These are phyloP conservation scores for Catonia carolina DNA, from an alignment of 2,888 invertebrate species.

Conservation along the genomic window DNA sequence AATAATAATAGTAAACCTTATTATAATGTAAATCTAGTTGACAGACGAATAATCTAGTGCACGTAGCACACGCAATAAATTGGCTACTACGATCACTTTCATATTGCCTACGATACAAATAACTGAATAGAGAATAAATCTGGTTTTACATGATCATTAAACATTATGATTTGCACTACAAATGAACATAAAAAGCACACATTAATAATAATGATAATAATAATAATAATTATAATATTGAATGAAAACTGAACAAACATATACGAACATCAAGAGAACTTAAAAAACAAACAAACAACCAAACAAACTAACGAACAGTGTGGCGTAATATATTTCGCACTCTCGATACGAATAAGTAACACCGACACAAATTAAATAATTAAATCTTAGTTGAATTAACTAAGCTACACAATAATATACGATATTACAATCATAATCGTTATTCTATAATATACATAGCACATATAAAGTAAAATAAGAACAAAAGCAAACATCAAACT, in stretches of 20 bases:
- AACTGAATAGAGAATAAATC: too few relatives aligned
- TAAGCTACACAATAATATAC: slow-evolving; percentile 22
- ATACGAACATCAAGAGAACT: slow-evolving; percentile 10
- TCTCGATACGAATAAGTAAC: background rate
- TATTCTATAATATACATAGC: slow-evolving; percentile 13
- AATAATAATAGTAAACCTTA: background rate
- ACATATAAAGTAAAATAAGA: background rate
- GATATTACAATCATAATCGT: slow-evolving; percentile 14
- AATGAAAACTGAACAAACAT: background rate
- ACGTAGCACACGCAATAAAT: too few relatives aligned
- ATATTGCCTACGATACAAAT: too few relatives aligned
- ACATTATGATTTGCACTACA: background rate
- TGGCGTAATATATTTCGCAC: slow-evolving; percentile 4
- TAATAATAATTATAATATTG: too few relatives aligned
- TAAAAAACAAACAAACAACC: slow-evolving; percentile 7
- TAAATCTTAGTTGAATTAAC: slow-evolving; percentile 18
- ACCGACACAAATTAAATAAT: slow-evolving; percentile 15
- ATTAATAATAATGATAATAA: slow-evolving; percentile 6
- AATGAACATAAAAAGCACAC: slow-evolving; percentile 11
- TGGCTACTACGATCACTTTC: too few relatives aligned
- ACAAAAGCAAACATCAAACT: slow-evolving; percentile 1
- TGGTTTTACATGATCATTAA: background rate
- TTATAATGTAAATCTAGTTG: too few relatives aligned
- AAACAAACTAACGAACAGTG: slow-evolving; percentile 13
- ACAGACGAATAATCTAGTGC: too few relatives aligned